Conservation (phyloP, 2,888 invertebrate species). For the Smittia aterrima region DNA sequence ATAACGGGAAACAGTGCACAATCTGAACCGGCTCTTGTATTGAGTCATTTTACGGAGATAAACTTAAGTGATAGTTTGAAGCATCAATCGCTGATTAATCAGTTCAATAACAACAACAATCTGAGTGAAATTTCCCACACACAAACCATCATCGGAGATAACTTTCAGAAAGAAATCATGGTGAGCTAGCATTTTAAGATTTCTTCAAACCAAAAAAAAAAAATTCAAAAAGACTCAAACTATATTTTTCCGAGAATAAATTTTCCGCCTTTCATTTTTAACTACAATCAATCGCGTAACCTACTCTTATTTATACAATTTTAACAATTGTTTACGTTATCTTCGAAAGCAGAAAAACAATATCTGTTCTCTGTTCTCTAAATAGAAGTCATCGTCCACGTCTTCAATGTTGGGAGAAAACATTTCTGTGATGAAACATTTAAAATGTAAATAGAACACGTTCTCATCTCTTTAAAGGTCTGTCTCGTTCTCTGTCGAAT, state of each 20-base stretch:
- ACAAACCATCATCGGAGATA: constrained; percentile 30
- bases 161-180: constrained; percentile 35
- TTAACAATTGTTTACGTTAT: constrained; percentile 16
- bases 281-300: constrained; percentile 16
- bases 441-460: too few species aligned
- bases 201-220: background rate
- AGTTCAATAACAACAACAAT: constrained; percentile 38
- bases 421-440: too few species aligned
- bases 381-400: background rate
- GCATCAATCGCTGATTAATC: constrained; percentile 18
- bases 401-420: too few species aligned
- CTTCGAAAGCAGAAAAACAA: background rate
- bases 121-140: background rate
- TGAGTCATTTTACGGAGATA: constrained; percentile 47
- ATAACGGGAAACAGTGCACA: constrained; percentile 33
- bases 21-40: constrained; percentile 45
- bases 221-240: background rate
- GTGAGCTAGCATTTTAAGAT: constrained; percentile 22
- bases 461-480: too few species aligned
- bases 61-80: constrained; percentile 45
- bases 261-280: background rate
- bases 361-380: constrained; percentile 8
- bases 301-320: background rate
- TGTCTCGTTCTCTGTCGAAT: too few species aligned
- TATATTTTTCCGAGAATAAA: constrained; percentile 11